Percentiles rank a stretch among this genome's conserved stretches.
Conservation (phyloP, 1,140 invertebrate species). For the Meloidogyne floridensis region DNA sequence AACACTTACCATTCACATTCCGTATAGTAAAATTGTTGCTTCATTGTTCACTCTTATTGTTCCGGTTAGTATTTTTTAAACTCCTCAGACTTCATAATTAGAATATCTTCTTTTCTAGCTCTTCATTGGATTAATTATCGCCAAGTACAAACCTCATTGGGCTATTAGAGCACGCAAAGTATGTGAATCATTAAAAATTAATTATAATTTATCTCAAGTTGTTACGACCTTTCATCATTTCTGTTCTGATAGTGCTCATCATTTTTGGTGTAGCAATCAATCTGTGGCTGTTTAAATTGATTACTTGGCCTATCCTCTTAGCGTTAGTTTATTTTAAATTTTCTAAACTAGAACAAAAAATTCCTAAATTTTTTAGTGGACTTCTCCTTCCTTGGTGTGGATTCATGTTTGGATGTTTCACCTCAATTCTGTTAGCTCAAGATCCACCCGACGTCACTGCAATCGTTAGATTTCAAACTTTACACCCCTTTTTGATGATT, state of each 20-base stretch:
- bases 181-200: slow-evolving; percentile 69
- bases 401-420: slow-evolving; percentile 75
- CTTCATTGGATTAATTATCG: slow-evolving; percentile 74
- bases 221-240: slow-evolving; percentile 81
- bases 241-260: slow-evolving; percentile 82
- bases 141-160: slow-evolving; percentile 67
- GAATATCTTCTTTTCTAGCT: slow-evolving; percentile 65
- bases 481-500: neutral
- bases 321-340: slow-evolving; percentile 44
- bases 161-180: slow-evolving; percentile 72
- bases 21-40: slow-evolving; percentile 78
- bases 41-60: slow-evolving; percentile 80
- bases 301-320: slow-evolving; percentile 72
- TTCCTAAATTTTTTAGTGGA: slow-evolving; percentile 72
- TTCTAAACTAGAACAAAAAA: neutral
- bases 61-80: slow-evolving; percentile 67
- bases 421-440: slow-evolving; percentile 56
- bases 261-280: slow-evolving; percentile 89
- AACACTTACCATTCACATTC: slow-evolving; percentile 75
- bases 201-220: slow-evolving; percentile 68
- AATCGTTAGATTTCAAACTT: slow-evolving; percentile 68
- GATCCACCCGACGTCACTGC: slow-evolving; percentile 73
- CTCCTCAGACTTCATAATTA: too few relatives aligned
- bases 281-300: slow-evolving; percentile 84
- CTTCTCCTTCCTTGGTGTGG: slow-evolving; percentile 83